Base-by-base conservation (phyloP, 2,888 invertebrate species). In the Torymus aiolomorphi region DNA sequence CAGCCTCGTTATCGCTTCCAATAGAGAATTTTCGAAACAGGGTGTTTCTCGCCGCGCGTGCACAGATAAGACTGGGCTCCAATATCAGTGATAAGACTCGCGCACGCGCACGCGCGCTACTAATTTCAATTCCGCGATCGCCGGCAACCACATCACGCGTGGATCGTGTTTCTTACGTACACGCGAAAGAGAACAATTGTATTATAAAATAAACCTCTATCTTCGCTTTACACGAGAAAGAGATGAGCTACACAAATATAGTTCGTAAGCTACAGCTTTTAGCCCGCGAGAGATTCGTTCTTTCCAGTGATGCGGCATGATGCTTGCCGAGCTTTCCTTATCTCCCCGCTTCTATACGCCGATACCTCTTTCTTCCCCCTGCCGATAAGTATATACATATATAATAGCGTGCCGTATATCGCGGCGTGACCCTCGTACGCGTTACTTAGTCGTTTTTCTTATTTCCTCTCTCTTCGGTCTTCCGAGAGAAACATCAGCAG, bases 371-470 rank as follows among this genome's bases (percentile, higher is more conserved):
- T 59, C 49, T 70, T 63, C 31, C 31, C 31, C 31, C 8, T 31
- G 31, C 31, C 31, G 59, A 76, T 76, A 76, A 80, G 49, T 14
- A 49, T 12, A 52, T 56, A 20, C 20, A 49, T 12, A 52, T 56
- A 24, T 10, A 24, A 67, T 24, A 69, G 49, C 52, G 24, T 16
- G 31, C 24, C 3, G 69, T 18, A 56, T 51, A 62, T 67, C 4
- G 52, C 31, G 31, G 31, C 31, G 31, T 31, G 31, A 51, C 16
- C 52, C 31, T 31, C 56, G 49, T 20, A 18, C 16, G 57, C n/a
- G 18, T 70, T 71, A 63, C 56, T 79, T 42, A 79, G 63, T 10
- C 16, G 24, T 56, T 54, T 59, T 56, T 56, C 67, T 54, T 16
- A n/a, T 66, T 31, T 75, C 31, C n/a, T 14, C 11, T 24, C 51